Evolutionary conservation across 2,113 vertebrate species (phyloP), one percentile per base, ranked within the genome.

Genomic region (Ploceus nigricollis): DNA sequence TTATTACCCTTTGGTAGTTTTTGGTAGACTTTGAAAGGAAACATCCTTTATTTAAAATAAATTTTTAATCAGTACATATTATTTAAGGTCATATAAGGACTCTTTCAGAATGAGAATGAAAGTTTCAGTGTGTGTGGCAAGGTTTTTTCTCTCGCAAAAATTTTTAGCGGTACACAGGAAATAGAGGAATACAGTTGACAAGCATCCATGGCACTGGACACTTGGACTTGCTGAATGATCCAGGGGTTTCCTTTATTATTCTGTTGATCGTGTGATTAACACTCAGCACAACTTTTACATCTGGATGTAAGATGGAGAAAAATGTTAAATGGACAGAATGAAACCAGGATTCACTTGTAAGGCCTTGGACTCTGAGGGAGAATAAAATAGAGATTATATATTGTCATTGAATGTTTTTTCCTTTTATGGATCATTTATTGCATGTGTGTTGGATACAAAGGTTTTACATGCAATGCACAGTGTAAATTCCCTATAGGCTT

Each of bases 251-350:
- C 15, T 65, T 81, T 66, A 7, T 70, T 68, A 11, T 65, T 77
- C 35, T 51, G 8, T 61, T 57, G 23, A 12, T 30, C 0, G 0
- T 54, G 23, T 6, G 8, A 16, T 3, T 39, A 50, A 76, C 10
- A 60, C 8, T 75, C 18, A 60, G 35, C 15, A 47, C 3, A 42
- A n/a, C 6, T 6, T 61, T 83, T 73, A 45, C 13, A 45, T 73
- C 28, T 48, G 47, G 39, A 66, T n/a, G 5, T 27, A 60, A 73
- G 19, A 21, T 37, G 17, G 20, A 83, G 28, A 77, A 78, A 83
- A 83, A 60, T 0, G 0, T 53, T 45, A 69, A 87, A 61, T 15
- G 11, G 15, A 54, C 14, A 89, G 21, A 28, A 51, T 47, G 68
- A 76, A 89, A 81, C 3, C 15, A 47, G 8, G 16, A 68, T 69